A percentile compares a stretch with the other conserved stretches of the same genome.
phyloP scores from a whole-genome alignment of 2,797 vertebrate genomes.

The Catostomus latipinnis region DNA sequence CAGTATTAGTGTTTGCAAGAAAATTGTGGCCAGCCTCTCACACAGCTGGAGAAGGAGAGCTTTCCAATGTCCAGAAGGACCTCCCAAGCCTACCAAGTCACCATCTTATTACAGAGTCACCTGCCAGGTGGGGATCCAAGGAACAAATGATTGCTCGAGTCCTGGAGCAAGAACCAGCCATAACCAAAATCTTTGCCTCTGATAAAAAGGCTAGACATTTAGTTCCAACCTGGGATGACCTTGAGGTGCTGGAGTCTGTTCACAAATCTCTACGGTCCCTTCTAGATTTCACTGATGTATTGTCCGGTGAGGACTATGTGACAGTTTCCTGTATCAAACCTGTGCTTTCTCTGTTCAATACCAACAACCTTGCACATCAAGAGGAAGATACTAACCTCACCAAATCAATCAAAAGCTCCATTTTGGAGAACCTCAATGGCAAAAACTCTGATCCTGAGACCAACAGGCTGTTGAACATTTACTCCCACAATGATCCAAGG shows the following conservation, averaged over 20 bases:
- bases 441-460: background rate
- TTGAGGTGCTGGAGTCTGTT: background rate
- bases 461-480: background rate
- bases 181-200: background rate
- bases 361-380: background rate
- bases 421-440: background rate
- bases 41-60: background rate
- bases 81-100: background rate
- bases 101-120: background rate
- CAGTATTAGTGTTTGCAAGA: background rate
- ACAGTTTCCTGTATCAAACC: background rate
- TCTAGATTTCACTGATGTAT: background rate
- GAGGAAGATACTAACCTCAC: background rate
- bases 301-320: background rate
- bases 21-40: background rate
- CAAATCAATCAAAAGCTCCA: background rate
- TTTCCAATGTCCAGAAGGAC: background rate
- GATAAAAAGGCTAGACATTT: background rate
- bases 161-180: background rate
- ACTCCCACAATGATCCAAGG: background rate
- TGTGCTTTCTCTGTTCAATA: background rate
- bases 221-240: background rate
- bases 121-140: background rate
- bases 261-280: background rate
- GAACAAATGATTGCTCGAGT: background rate